Conservation (phyloP, 2,113 vertebrate species). For the Eurystomus gularis region DNA sequence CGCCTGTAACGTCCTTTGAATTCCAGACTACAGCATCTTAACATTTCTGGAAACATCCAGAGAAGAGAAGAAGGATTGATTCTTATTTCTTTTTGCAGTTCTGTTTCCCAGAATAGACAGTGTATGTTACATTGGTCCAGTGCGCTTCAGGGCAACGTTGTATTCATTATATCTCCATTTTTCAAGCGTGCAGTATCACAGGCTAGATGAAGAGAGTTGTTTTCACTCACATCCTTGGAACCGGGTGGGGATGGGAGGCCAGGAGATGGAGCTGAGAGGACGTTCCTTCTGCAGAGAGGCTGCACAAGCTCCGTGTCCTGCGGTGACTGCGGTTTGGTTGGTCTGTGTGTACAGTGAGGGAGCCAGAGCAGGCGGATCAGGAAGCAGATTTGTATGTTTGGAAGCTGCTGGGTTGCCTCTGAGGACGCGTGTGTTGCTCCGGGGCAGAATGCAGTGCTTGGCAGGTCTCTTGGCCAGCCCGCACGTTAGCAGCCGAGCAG, state of each 20-base stretch:
- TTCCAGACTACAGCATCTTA: neutral
- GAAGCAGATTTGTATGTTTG: neutral
- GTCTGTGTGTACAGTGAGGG: neutral
- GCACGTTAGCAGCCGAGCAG: neutral
- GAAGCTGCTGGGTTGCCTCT: neutral
- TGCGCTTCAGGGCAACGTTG: neutral
- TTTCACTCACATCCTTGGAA: neutral
- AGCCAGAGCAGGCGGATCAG: neutral
- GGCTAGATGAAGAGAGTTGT: neutral
- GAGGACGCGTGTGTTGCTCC: neutral
- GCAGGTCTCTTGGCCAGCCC: neutral
- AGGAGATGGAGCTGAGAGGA: neutral
- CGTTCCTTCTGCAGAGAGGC: neutral
- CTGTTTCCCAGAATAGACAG: neutral
- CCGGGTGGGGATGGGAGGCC: neutral
- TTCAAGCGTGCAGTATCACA: neutral
- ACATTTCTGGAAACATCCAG: neutral
- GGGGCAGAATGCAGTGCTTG: neutral
- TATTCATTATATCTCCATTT: neutral
- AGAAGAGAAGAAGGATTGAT: neutral
- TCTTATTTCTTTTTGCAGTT: neutral
- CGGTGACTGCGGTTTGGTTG: neutral
- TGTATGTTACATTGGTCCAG: neutral
- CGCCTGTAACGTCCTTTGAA: neutral
- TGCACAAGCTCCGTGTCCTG: neutral